phyloP scores from a whole-genome alignment of 1,140 invertebrate species.

The Grapholita molesta region DNA sequence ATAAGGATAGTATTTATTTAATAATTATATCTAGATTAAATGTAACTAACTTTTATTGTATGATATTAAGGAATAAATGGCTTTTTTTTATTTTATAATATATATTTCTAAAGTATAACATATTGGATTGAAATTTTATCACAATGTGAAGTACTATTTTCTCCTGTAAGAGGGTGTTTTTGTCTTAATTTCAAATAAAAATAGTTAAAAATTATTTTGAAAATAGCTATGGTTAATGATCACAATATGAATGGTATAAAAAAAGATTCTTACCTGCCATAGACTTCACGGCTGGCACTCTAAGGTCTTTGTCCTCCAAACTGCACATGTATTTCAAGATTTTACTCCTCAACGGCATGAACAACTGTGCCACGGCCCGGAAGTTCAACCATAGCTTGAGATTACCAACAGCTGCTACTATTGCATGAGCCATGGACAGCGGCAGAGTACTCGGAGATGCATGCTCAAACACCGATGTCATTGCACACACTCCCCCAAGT shows the following conservation, averaged over 20 bases:
- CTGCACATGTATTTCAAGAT: conserved; percentile 96
- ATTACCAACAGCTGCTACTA: conserved; percentile 94
- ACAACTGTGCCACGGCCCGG: conserved; percentile 90
- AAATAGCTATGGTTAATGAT: not conserved
- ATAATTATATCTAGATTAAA: too few relatives aligned
- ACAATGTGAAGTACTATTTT: too few relatives aligned
- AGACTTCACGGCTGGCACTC: conserved; percentile 90
- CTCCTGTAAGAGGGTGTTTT: too few relatives aligned
- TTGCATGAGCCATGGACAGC: conserved; percentile 92
- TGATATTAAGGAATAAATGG: too few relatives aligned
- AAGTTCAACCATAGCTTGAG: conserved; percentile 97
- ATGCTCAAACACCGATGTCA: conserved; percentile 90
- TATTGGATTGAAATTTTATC: too few relatives aligned
- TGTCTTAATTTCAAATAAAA: too few relatives aligned
- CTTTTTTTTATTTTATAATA: too few relatives aligned
- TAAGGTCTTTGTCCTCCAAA: conserved; percentile 93
- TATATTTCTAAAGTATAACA: too few relatives aligned
- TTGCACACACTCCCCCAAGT: conserved; percentile 90
- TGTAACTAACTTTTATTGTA: too few relatives aligned
- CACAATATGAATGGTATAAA: conserved; percentile 16
- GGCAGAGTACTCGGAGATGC: conserved; percentile 87
- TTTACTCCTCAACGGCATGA: conserved; percentile 90
- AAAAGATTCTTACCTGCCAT: conserved; percentile 85
- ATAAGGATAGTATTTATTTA: too few relatives aligned
- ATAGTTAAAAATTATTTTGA: too few relatives aligned